A percentile compares a stretch with the other conserved stretches of the same genome.
Evolutionary conservation across 1,140 invertebrate genomes (phyloP).

Genomic region (Hyles vespertilio): DNA sequence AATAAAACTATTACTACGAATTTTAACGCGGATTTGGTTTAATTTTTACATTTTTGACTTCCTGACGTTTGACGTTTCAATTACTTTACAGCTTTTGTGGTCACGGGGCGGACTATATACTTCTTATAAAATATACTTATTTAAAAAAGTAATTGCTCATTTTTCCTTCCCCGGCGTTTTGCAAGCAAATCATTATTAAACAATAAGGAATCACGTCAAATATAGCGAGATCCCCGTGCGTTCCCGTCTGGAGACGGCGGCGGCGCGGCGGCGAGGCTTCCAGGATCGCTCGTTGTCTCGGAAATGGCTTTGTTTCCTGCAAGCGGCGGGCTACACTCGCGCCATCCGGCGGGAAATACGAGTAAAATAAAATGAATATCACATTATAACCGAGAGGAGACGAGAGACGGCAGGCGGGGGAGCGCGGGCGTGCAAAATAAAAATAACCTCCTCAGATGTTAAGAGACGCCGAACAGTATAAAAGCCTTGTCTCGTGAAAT

Average conservation of each 20-base stretch:
- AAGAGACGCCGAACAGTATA: conserved; percentile 27
- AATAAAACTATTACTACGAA: too few species aligned
- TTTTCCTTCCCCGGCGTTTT: too few species aligned
- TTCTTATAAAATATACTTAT: too few species aligned
- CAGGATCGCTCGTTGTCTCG: conserved; percentile 30
- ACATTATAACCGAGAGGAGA: conserved; percentile 30
- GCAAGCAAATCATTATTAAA: too few species aligned
- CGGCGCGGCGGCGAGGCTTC: not conserved
- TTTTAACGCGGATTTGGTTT: too few species aligned
- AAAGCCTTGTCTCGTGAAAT: conserved; percentile 37
- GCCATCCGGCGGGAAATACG: conserved; percentile 52
- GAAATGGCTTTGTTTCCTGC: conserved; percentile 67
- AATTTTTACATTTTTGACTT: too few species aligned
- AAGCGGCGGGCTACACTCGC: conserved; percentile 30
- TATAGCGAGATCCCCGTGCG: not conserved
- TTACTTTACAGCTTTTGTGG: too few species aligned
- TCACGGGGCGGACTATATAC: too few species aligned
- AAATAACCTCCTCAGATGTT: conserved; percentile 36
- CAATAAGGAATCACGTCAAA: not conserved
- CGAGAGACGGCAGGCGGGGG: not conserved
- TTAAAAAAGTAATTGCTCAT: too few species aligned
- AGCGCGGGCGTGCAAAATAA: conserved; percentile 26
- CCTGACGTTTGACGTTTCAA: too few species aligned
- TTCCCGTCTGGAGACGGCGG: too few species aligned
- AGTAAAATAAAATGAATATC: conserved; percentile 60